phyloP scores from a whole-genome alignment of 1,140 invertebrate species.

The Drosophila rhopaloa region DNA sequence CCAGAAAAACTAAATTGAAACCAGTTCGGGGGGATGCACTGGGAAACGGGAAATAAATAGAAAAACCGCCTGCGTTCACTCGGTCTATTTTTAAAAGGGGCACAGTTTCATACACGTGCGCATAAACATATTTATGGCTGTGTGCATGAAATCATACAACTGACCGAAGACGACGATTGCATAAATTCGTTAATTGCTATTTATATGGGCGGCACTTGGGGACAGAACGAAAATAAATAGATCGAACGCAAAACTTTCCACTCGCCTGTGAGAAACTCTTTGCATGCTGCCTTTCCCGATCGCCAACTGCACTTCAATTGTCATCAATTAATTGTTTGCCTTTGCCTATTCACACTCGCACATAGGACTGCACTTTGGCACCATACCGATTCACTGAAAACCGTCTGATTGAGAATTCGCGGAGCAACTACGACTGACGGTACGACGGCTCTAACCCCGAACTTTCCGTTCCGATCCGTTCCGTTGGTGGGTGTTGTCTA shows the following conservation, averaged over 20 bases:
- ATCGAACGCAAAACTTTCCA: conserved; percentile 74
- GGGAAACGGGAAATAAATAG: conserved; percentile 21
- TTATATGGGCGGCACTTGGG: conserved; percentile 63
- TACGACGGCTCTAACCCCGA: background rate
- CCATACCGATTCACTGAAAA: conserved; percentile 5
- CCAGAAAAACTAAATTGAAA: conserved; percentile 45
- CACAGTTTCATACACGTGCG: conserved; percentile 29
- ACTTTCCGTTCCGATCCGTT: background rate
- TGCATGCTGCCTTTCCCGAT: conserved; percentile 41
- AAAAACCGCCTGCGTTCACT: conserved; percentile 22
- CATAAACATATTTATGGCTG: conserved; percentile 25
- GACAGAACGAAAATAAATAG: conserved; percentile 43
- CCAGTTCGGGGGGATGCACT: conserved; percentile 19
- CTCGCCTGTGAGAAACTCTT: conserved; percentile 64
- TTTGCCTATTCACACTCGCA: conserved; percentile 24
- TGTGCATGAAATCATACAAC: conserved; percentile 13
- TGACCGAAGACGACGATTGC: conserved; percentile 46
- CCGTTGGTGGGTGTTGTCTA: background rate
- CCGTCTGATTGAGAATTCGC: conserved; percentile 7
- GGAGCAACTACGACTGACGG: background rate
- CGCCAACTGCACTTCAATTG: conserved; percentile 71
- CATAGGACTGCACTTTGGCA: conserved; percentile 41
- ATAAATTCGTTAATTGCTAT: conserved; percentile 80
- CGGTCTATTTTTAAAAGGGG: conserved; percentile 26
- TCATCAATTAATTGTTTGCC: conserved; percentile 70